These are phyloP conservation scores for Nothobranchius kuhntae DNA, from an alignment of 2,113 vertebrate genomes.

Conservation along the genomic window DNA sequence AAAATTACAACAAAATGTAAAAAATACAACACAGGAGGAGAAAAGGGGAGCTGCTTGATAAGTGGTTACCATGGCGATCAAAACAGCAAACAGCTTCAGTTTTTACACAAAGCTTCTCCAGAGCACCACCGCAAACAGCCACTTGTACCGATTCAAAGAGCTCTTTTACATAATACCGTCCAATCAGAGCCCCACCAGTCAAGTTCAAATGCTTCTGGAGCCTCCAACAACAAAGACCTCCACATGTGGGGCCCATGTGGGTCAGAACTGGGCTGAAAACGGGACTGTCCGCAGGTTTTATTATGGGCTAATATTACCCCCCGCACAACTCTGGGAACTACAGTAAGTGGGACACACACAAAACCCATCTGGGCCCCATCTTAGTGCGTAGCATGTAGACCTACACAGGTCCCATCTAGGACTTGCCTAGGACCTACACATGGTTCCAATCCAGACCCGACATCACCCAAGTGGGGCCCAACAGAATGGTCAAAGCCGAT, in stretches of 20 bases:
- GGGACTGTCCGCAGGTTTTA: too few relatives aligned
- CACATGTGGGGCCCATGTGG: too few relatives aligned
- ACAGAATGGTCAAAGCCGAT: slow-evolving; percentile 7
- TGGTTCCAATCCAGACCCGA: too few relatives aligned
- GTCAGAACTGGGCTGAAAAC: too few relatives aligned
- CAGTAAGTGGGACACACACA: too few relatives aligned
- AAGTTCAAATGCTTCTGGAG: slow-evolving; percentile 18
- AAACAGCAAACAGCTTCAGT: slow-evolving; percentile 9
- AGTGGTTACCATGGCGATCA: slow-evolving; percentile 35
- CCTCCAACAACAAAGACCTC: slow-evolving; percentile 19
- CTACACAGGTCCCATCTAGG: too few relatives aligned
- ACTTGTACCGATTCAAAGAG: slow-evolving; percentile 10
- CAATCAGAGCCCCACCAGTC: slow-evolving; percentile 15
- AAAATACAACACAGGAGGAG: neutral
- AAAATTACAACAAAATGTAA: slow-evolving; percentile 21
- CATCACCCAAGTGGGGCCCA: too few relatives aligned
- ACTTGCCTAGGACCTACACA: too few relatives aligned
- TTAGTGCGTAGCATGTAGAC: too few relatives aligned
- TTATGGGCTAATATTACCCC: too few relatives aligned
- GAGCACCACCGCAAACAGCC: neutral
- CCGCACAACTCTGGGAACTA: too few relatives aligned
- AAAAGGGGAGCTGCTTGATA: neutral
- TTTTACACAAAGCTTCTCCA: slow-evolving; percentile 1
- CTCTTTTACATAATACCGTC: slow-evolving; percentile 22
- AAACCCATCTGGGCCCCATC: too few relatives aligned